Conservation (phyloP, 2,113 vertebrate species). For the Mobula birostris region DNA sequence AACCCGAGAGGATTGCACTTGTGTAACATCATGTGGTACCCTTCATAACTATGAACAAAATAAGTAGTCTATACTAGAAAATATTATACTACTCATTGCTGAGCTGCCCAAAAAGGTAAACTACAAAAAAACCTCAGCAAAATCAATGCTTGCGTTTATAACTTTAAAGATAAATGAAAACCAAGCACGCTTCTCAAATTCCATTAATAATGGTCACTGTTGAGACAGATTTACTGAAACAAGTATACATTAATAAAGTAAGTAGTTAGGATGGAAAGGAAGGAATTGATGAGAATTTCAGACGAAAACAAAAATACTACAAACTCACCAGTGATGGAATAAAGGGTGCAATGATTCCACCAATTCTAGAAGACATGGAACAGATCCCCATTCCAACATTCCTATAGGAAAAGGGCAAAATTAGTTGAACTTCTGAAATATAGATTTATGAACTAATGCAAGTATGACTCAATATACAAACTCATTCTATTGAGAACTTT, state of each 20-base stretch:
- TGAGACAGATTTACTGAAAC: neutral
- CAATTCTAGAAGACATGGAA: constrained; percentile 70
- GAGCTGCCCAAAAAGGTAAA: neutral
- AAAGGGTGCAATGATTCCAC: constrained; percentile 71
- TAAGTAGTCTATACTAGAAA: neutral
- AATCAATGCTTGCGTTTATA: neutral
- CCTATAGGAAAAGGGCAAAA: constrained; percentile 46
- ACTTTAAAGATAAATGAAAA: neutral
- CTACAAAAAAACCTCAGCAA: too few relatives aligned
- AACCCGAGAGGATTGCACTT: too few relatives aligned
- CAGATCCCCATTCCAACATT: constrained; percentile 68
- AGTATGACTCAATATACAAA: neutral
- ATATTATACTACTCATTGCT: neutral
- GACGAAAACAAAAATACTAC: neutral
- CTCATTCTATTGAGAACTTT: neutral
- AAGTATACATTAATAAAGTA: neutral
- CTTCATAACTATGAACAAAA: neutral
- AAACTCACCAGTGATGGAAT: constrained; percentile 66
- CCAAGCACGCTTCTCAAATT: neutral
- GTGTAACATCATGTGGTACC: too few relatives aligned
- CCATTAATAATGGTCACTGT: neutral
- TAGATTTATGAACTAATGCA: neutral
- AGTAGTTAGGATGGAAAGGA: neutral
- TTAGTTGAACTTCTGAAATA: constrained; percentile 12
- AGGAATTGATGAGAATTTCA: neutral